Conservation (phyloP, 2,888 invertebrate species). For the Chalcosyrphus nemorum region DNA sequence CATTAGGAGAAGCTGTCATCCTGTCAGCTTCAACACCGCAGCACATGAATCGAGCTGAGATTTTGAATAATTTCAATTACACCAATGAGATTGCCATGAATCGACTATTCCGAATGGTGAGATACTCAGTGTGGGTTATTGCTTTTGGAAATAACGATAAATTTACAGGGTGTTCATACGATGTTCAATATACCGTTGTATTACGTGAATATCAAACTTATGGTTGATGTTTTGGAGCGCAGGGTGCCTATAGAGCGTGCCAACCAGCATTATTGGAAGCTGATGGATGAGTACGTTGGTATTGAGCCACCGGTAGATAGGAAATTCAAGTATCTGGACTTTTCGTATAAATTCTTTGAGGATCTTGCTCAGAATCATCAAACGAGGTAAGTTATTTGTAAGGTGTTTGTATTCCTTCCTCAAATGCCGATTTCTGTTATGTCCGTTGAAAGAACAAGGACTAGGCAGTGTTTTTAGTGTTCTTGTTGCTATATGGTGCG, state of each 20-base stretch:
- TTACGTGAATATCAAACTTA: constrained; percentile 87
- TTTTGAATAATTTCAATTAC: constrained; percentile 57
- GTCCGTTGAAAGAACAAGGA: too few relatives aligned
- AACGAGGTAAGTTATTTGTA: constrained; percentile 75
- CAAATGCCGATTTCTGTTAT: too few relatives aligned
- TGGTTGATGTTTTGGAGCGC: constrained; percentile 87
- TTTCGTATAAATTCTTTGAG: constrained; percentile 87
- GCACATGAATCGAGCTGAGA: constrained; percentile 82
- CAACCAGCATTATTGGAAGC: constrained; percentile 86
- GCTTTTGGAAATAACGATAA: neutral
- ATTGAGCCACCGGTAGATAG: constrained; percentile 85
- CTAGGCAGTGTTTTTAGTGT: too few relatives aligned
- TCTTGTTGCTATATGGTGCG: too few relatives aligned
- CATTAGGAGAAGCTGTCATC: constrained; percentile 86
- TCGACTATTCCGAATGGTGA: constrained; percentile 66
- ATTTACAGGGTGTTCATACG: constrained; percentile 85
- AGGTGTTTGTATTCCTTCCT: too few relatives aligned
- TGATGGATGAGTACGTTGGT: constrained; percentile 84
- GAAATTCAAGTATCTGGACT: constrained; percentile 86
- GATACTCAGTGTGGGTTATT: neutral
- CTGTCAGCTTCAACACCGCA: constrained; percentile 86
- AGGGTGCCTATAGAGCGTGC: constrained; percentile 84
- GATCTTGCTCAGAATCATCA: constrained; percentile 75
- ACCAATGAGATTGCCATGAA: constrained; percentile 55
- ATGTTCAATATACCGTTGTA: constrained; percentile 88